Evolutionary conservation across 2,797 vertebrate species (phyloP).

Genomic region (Enteromius argenteus): DNA sequence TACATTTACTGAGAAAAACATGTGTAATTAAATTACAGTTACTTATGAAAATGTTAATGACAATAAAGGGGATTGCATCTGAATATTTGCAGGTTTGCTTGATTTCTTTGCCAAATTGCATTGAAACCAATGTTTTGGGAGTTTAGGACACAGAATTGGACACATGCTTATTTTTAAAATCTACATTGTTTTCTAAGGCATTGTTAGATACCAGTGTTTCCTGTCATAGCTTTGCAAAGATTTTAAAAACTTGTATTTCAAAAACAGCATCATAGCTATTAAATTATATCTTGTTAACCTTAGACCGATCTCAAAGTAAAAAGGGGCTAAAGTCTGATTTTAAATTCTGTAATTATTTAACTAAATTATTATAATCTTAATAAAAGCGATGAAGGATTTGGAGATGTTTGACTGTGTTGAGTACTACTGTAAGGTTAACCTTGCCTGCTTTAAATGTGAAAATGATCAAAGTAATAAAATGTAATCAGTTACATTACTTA

Average conservation of each 20-base stretch:
- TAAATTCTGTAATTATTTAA: too few relatives aligned
- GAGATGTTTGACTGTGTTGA: neutral
- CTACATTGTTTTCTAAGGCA: neutral
- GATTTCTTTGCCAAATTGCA: neutral
- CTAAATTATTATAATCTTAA: neutral
- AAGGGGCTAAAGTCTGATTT: neutral
- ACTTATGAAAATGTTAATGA: neutral
- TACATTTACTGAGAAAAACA: neutral
- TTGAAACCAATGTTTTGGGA: too few relatives aligned
- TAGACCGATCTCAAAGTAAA: neutral
- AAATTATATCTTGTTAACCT: neutral
- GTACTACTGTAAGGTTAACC: neutral
- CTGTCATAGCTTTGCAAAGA: neutral
- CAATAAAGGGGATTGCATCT: neutral
- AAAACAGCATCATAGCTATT: neutral
- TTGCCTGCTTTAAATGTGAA: neutral
- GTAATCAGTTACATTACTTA: too few relatives aligned
- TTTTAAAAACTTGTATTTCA: neutral
- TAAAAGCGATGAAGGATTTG: neutral
- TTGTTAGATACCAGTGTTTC: neutral
- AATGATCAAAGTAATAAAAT: too few relatives aligned
- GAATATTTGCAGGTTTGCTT: neutral
- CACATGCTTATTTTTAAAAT: neutral
- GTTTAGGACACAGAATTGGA: neutral
- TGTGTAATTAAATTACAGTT: neutral